A percentile compares a stretch with the other conserved stretches of the same genome.
phyloP scores from a whole-genome alignment of 2,113 vertebrate genomes.

The Illadopsis cleaveri region DNA sequence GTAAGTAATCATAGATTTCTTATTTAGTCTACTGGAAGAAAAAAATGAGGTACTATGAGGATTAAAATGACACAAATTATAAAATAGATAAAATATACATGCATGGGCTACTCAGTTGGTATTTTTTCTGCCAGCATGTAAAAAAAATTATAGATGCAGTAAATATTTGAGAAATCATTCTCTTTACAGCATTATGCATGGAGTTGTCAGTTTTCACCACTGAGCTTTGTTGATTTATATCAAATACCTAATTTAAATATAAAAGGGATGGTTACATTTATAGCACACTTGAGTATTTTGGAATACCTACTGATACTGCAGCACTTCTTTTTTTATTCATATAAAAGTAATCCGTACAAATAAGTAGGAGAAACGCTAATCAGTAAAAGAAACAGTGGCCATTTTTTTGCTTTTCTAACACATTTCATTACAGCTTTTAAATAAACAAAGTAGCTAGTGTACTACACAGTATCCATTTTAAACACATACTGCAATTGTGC shows the following conservation, averaged over 20 bases:
- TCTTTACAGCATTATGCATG: constrained; percentile 16
- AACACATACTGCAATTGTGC: not conserved
- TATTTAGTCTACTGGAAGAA: constrained; percentile 56
- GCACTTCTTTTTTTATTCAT: not conserved
- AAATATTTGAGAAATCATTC: constrained; percentile 31
- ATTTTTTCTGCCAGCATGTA: constrained; percentile 8
- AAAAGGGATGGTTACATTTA: constrained; percentile 4
- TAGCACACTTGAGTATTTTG: constrained; percentile 31
- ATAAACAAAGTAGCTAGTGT: not conserved
- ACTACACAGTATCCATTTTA: not conserved
- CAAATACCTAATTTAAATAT: constrained; percentile 52
- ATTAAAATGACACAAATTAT: constrained; percentile 53
- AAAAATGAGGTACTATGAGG: constrained; percentile 11
- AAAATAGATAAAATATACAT: constrained; percentile 25
- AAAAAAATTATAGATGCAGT: constrained; percentile 22
- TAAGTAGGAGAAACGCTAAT: not conserved
- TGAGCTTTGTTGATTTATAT: constrained; percentile 40
- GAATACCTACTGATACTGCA: constrained; percentile 8
- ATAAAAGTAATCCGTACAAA: not conserved
- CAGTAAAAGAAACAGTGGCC: not conserved
- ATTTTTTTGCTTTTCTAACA: not conserved
- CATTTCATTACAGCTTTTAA: not conserved
- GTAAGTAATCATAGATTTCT: constrained; percentile 71
- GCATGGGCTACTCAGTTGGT: not conserved
- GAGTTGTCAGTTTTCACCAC: constrained; percentile 16